Evolutionary conservation across 1,140 invertebrate species (phyloP), one percentile per base, ranked within the genome.

Genomic region (Ganaspis sp.): DNA sequence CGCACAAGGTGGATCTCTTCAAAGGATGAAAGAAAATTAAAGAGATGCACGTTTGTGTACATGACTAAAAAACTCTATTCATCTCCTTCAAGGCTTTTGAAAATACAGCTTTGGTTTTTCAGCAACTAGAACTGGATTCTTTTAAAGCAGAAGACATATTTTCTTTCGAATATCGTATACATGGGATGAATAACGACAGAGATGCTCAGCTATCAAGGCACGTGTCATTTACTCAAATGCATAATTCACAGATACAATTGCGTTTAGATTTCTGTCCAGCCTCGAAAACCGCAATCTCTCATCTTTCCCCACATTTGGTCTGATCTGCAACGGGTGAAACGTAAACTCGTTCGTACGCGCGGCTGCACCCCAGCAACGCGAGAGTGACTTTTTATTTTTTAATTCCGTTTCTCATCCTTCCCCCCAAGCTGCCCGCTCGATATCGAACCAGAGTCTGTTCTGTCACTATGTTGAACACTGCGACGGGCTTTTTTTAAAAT

Each of bases 191-290:
- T 86, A 82, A n/a, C n/a, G 82, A 82, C 82, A 81, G 73, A 85
- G 80, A 85, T 90, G 88, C 9, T 40, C 38, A 4, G 38, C 38
- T 89, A 90, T 89, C 87, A 90, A 89, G 88, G 86, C 84, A 87
- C 88, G 85, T 90, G 87, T 90, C 87, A 89, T 90, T 89, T 89
- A 90, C 87, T 83, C 87, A 86, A 87, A 89, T 89, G 86, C 87
- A 87, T 84, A 87, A 88, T 88, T 81, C 81, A 83, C 83, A 80
- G 81, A 84, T 82, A 84, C 78, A 75, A 76, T 79, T 76, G 76
- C 76, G 64, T 74, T 72, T 71, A 70, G 12, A 45, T 15, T 72
- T 64, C 38, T 85, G 76, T 9, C 19, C 19, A 81, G 78, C 77
- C 83, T 81, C 77, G 82, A 81, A 87, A 86, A 87, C 84, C 81